Conservation (phyloP, 2,797 vertebrate species). For the Eospalax fontanierii region DNA sequence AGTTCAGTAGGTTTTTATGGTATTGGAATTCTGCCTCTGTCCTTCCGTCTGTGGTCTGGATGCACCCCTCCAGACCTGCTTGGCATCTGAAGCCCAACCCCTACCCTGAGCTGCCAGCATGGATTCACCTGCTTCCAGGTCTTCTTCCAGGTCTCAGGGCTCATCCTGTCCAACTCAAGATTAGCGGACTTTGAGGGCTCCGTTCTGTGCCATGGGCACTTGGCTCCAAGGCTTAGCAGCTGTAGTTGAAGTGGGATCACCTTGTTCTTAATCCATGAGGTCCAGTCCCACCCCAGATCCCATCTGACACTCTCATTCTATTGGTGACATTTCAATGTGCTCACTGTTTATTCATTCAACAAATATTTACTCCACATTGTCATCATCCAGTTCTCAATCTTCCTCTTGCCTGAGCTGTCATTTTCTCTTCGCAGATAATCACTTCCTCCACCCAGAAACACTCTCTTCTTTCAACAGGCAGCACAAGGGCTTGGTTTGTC, state of each 20-base stretch:
- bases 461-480: background rate
- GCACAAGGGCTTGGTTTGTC: background rate
- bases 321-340: conserved; percentile 15
- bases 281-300: background rate
- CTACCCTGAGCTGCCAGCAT: background rate
- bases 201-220: background rate
- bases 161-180: background rate
- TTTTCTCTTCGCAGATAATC: background rate
- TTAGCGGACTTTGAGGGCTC: background rate
- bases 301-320: background rate
- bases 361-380: background rate
- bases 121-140: background rate
- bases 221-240: background rate
- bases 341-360: background rate
- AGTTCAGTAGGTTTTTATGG: background rate
- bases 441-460: background rate
- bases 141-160: background rate
- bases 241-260: background rate
- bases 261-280: background rate
- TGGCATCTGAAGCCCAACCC: background rate
- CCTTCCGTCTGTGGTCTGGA: background rate
- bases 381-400: background rate
- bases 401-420: background rate
- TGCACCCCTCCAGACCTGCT: background rate
- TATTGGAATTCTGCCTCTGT: conserved; percentile 21